Evolutionary conservation across 2,888 invertebrate genomes (phyloP).

Genomic region (Drosophila maculinotata): DNA sequence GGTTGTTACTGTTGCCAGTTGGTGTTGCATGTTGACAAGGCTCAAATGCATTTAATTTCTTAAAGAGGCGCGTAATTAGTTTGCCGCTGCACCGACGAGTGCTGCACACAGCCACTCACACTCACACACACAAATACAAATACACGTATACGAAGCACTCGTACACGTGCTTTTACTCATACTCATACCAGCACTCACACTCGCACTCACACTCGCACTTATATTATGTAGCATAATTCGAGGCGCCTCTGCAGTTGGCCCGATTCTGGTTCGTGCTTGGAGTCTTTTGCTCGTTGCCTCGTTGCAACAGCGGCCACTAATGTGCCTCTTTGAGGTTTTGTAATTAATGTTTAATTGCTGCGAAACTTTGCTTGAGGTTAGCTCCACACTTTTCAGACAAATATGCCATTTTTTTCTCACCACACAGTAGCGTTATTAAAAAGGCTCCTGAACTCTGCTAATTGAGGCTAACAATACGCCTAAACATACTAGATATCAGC

Average conservation of each 20-base stretch:
- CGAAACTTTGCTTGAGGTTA: conserved; percentile 62
- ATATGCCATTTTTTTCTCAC: conserved; percentile 20
- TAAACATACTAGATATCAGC: conserved; percentile 6
- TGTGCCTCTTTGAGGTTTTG: conserved; percentile 69
- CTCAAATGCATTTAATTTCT: conserved; percentile 81
- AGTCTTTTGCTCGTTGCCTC: conserved; percentile 20
- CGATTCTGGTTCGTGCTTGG: conserved; percentile 13
- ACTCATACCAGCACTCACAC: conserved; percentile 5
- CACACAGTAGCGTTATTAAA: conserved; percentile 12
- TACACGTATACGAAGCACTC: conserved; percentile 1
- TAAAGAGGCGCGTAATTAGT: conserved; percentile 78
- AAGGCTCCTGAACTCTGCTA: conserved; percentile 5
- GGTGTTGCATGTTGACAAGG: conserved; percentile 67
- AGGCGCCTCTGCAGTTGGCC: conserved; percentile 44
- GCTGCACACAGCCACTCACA: conserved; percentile 8
- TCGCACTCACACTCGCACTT: conserved; percentile 23
- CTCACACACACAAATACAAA: conserved; percentile 8
- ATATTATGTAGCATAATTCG: conserved; percentile 57
- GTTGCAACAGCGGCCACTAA: conserved; percentile 69
- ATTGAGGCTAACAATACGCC: conserved; percentile 28
- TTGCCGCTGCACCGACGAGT: conserved; percentile 56
- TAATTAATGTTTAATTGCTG: conserved; percentile 73
- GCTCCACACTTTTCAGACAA: conserved; percentile 28
- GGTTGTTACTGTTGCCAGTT: conserved; percentile 34
- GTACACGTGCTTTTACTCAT: conserved; percentile 19